Evolutionary conservation across 1,140 invertebrate genomes (phyloP).

Genomic region (Oncopodura yosiiana): DNA sequence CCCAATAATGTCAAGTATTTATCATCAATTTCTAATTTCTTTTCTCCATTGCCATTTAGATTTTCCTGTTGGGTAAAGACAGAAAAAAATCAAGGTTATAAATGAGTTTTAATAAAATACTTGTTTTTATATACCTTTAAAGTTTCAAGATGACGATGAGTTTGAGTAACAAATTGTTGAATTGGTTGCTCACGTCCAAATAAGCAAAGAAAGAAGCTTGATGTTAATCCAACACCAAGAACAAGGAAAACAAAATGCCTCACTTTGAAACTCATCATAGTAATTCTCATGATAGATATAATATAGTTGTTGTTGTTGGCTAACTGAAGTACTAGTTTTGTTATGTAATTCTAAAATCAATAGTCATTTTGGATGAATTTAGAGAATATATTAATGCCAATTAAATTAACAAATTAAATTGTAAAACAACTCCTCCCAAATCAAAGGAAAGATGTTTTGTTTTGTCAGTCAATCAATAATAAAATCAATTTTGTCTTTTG

Average conservation of each 20-base stretch:
- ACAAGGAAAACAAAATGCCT: conserved; percentile 30
- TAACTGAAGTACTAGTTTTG: background rate
- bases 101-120: background rate
- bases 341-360: background rate
- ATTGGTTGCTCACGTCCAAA: conserved; percentile 27
- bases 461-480: no score
- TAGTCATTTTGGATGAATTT: background rate
- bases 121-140: conserved; percentile 19
- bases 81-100: background rate
- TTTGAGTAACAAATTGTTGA: conserved; percentile 30
- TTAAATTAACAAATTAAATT: background rate
- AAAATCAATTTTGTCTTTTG: no score
- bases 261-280: conserved; percentile 20
- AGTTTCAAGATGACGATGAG: conserved; percentile 32
- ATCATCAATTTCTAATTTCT: conserved; percentile 33
- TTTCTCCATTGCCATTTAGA: conserved; percentile 21
- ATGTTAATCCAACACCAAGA: conserved; percentile 25
- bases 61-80: conserved; percentile 19
- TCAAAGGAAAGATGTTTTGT: no score
- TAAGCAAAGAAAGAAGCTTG: conserved; percentile 27
- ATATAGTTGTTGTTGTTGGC: background rate
- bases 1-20: conserved; percentile 30
- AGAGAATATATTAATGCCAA: background rate
- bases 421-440: no score
- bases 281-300: background rate